Conservation (phyloP, 2,113 vertebrate species). For the Chinchilla lanigera region DNA sequence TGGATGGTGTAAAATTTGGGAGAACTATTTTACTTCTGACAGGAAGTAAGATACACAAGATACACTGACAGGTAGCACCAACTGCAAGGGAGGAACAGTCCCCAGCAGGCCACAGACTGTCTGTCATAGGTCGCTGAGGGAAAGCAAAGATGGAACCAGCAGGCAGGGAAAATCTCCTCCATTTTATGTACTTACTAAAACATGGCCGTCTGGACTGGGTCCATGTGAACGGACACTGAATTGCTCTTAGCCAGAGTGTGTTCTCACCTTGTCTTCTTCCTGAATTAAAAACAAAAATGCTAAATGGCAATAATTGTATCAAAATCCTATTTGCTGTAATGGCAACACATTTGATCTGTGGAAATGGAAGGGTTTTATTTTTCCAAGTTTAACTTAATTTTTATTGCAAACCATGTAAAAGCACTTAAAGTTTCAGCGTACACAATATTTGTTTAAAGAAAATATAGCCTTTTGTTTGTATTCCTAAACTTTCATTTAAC, state of each 20-base stretch:
- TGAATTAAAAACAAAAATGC: background rate
- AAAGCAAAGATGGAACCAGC: background rate
- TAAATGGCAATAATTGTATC: background rate
- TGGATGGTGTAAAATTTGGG: background rate
- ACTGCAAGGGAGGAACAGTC: slow-evolving; percentile 12
- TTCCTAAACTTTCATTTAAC: background rate
- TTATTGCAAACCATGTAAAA: background rate
- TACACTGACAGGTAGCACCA: slow-evolving; percentile 61
- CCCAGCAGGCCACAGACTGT: slow-evolving; percentile 54
- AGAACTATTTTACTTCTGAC: background rate
- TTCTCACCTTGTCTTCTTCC: background rate
- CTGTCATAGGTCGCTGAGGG: slow-evolving; percentile 53
- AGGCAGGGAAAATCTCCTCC: background rate
- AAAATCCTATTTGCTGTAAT: background rate
- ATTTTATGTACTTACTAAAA: background rate
- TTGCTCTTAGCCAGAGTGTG: background rate
- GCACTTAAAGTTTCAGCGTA: background rate
- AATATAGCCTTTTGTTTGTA: background rate
- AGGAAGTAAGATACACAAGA: no score
- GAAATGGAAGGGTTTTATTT: background rate
- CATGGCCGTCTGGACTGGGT: background rate
- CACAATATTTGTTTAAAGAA: background rate
- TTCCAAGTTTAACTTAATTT: background rate
- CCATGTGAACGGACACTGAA: background rate
- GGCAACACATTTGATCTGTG: background rate